These are phyloP conservation scores for Nerophis lumbriciformis DNA, from an alignment of 2,113 vertebrate species.

Conservation along the genomic window DNA sequence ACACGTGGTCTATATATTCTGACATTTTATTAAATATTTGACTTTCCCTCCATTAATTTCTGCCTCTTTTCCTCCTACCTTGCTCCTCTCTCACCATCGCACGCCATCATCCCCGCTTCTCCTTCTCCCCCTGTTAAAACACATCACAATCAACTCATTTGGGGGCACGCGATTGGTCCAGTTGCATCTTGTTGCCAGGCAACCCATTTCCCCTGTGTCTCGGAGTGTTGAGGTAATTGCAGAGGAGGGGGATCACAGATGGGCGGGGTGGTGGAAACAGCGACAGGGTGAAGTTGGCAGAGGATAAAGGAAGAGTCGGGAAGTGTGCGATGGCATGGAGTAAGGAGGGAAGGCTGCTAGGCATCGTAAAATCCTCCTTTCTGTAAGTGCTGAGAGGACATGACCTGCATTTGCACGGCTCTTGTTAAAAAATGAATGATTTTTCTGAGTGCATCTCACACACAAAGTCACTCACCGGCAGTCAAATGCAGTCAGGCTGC, in stretches of 20 bases:
- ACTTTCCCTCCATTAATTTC: conserved; percentile 26
- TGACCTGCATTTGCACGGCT: conserved; percentile 52
- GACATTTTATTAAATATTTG: neutral
- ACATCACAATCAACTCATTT: conserved; percentile 72
- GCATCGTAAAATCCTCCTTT: too few species aligned
- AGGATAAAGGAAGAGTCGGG: conserved; percentile 33
- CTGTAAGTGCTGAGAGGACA: conserved; percentile 24
- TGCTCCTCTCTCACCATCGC: conserved; percentile 23
- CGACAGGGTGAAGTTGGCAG: conserved; percentile 9
- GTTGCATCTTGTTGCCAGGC: conserved; percentile 76
- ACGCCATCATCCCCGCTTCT: conserved; percentile 38
- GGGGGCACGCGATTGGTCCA: conserved; percentile 72
- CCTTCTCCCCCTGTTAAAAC: conserved; percentile 68
- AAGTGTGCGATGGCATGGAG: conserved; percentile 23
- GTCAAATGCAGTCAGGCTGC: conserved; percentile 20
- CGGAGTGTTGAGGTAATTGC: conserved; percentile 71
- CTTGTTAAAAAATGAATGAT: conserved; percentile 64
- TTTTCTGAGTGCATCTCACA: conserved; percentile 33
- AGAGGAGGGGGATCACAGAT: conserved; percentile 41
- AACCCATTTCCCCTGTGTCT: conserved; percentile 75
- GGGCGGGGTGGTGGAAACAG: conserved; percentile 21
- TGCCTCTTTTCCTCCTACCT: conserved; percentile 47
- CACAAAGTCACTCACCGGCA: conserved; percentile 3
- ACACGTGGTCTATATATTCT: neutral
- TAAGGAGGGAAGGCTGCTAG: neutral